Base-by-base conservation (phyloP, 2,113 vertebrate species). In the Crotalus horridus region DNA sequence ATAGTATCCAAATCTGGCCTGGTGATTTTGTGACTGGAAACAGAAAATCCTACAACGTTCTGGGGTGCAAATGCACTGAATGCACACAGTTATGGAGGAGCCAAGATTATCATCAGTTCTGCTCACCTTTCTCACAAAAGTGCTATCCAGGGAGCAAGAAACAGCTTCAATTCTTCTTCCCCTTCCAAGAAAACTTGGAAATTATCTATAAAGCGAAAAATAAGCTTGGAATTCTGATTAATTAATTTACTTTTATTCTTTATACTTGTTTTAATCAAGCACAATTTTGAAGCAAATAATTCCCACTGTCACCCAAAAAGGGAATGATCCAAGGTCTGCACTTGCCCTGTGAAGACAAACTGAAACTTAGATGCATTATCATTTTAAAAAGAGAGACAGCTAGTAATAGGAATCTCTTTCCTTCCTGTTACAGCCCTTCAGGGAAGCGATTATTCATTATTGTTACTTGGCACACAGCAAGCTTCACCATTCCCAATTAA, bases 391-490 rank as follows among this genome's bases (percentile, higher is more conserved):
- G 55, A 39, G 58, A 93, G 89, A 74, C 59, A 85, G 61, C 88
- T 93, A 89, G 92, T 93, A 46, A 89, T 24, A 90, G 69, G 43
- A 59, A 93, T 85, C 92, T 53, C 88, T 53, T 46, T 89, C 69
- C 21, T 39, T 86, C 20, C 64, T 59, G 59, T 92, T 92, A 85
- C 54, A 59, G 88, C 69, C 92, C 92, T 93, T 86, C 29, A 53
- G 92, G 88, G 92, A 93, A 93, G 54, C 55, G 55, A 90, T 89
- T 93, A 93, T 86, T 89, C 58, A 93, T 93, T 89, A 93, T 81
- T 59, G 55, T 74, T 90, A 53, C 55, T 61, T 74, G 59, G 92
- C 92, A 93, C 88, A 93, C 39, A 90, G 88, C 48, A 48, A 90
- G 89, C 69, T 90, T 90, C 69, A 56, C 92, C 10, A 58, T 89